A percentile compares a stretch with the other conserved stretches of the same genome.
phyloP scores from a whole-genome alignment of 2,113 vertebrate genomes.

The Prionailurus bengalensis region DNA sequence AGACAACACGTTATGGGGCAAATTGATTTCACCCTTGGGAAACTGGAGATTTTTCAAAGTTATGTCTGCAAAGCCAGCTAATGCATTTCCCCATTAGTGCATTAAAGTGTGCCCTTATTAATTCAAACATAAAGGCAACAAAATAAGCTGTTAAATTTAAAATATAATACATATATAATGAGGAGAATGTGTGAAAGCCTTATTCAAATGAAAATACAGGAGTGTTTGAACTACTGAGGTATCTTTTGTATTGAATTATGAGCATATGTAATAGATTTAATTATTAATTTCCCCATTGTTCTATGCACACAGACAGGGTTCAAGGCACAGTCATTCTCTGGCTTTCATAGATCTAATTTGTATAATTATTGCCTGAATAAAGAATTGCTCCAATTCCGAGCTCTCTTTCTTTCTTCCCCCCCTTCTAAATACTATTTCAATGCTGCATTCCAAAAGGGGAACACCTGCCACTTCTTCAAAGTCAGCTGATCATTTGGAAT shows the following conservation, averaged over 20 bases:
- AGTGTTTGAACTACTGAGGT: slow-evolving; percentile 90
- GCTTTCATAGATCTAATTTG: slow-evolving; percentile 99
- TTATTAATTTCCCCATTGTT: slow-evolving; percentile 96
- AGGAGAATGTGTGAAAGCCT: slow-evolving; percentile 90
- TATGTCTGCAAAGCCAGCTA: slow-evolving; percentile 86
- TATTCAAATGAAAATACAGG: slow-evolving; percentile 93
- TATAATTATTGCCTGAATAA: slow-evolving; percentile 97
- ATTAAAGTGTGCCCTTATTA: slow-evolving; percentile 91
- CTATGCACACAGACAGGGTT: slow-evolving; percentile 92
- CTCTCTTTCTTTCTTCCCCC: slow-evolving; percentile 75
- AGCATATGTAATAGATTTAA: slow-evolving; percentile 99
- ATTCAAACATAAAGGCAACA: slow-evolving; percentile 90
- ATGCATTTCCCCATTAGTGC: slow-evolving; percentile 88
- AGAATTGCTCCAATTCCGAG: slow-evolving; percentile 88
- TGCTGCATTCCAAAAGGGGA: slow-evolving; percentile 89
- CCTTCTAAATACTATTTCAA: slow-evolving; percentile 86
- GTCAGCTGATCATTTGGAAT: slow-evolving; percentile 89
- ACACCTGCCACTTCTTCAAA: slow-evolving; percentile 91
- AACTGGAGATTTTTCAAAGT: slow-evolving; percentile 85
- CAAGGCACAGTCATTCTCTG: slow-evolving; percentile 94
- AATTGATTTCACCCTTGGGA: slow-evolving; percentile 89
- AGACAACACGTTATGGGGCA: slow-evolving; percentile 87
- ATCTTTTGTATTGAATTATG: slow-evolving; percentile 95
- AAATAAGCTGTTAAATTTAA: slow-evolving; percentile 92
- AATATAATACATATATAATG: slow-evolving; percentile 92